A percentile compares a stretch with the other conserved stretches of the same genome.
These are phyloP conservation scores for Smittia sp. DNA, from an alignment of 2,888 invertebrate genomes.

Conservation along the genomic window DNA sequence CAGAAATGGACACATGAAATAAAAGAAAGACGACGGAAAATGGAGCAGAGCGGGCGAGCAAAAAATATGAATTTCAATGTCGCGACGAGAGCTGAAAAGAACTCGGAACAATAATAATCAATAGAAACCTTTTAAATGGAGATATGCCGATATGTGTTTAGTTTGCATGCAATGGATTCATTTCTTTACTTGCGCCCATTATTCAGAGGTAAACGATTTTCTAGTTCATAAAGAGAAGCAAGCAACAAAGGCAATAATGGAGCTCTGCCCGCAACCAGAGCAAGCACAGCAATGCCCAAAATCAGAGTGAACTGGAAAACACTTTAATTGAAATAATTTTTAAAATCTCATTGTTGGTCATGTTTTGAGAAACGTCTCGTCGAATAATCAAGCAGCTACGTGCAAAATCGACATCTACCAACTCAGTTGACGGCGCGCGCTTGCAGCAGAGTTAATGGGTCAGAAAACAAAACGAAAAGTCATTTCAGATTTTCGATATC, in stretches of 20 bases:
- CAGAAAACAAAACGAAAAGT: conserved; percentile 1
- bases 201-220: not conserved
- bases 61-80: conserved; percentile 1
- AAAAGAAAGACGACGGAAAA: not conserved
- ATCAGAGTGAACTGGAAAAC: not conserved
- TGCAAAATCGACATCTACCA: conserved; percentile 5
- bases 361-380: not conserved
- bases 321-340: conserved; percentile 3
- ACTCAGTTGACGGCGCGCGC: not conserved
- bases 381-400: conserved; percentile 8
- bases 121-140: conserved; percentile 5
- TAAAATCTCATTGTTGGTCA: not conserved
- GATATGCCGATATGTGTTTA: conserved; percentile 7
- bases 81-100: not conserved
- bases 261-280: not conserved
- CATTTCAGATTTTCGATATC: not conserved
- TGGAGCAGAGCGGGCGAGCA: not conserved
- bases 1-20: conserved; percentile 7
- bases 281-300: not conserved
- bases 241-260: not conserved
- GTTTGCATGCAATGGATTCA: conserved; percentile 1
- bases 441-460: not conserved
- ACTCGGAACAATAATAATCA: not conserved
- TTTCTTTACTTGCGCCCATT: conserved; percentile 9
- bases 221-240: not conserved